Conservation (phyloP, 2,113 vertebrate species). For the Anoura caudifer region DNA sequence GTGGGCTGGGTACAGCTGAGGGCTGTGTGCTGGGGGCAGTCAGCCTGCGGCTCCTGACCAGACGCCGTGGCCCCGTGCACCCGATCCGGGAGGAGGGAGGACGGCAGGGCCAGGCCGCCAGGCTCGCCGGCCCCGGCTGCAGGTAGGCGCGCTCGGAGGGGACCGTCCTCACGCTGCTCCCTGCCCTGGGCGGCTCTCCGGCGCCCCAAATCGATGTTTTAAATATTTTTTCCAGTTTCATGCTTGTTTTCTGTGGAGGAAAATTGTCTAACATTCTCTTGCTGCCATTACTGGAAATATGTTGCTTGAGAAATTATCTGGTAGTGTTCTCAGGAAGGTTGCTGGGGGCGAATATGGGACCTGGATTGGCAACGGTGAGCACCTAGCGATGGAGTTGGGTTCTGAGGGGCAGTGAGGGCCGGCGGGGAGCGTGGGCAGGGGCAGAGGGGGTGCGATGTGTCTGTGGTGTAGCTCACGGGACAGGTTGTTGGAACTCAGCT, state of each 20-base stretch:
- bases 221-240: not conserved
- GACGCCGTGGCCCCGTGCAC: not conserved
- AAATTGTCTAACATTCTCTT: not conserved
- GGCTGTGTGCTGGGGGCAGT: rapidly evolving
- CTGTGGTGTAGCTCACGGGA: not conserved
- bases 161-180: not conserved
- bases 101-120: not conserved
- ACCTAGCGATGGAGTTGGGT: rapidly evolving
- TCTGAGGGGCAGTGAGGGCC: rapidly evolving
- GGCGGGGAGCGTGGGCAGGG: rapidly evolving
- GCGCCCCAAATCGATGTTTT: not conserved
- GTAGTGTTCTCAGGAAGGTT: not conserved
- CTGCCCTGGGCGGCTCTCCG: not conserved
- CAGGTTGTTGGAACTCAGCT: not conserved
- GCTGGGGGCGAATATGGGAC: not conserved
- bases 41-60: not conserved
- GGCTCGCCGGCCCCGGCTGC: not conserved
- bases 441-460: rapidly evolving
- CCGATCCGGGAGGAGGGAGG: not conserved
- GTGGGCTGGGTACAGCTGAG: not conserved
- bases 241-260: not conserved
- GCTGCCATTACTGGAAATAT: not conserved
- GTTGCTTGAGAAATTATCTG: too few relatives aligned
- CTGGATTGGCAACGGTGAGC: not conserved
- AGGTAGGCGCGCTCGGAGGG: too few relatives aligned